Conservation (phyloP, 2,888 invertebrate species). For the Oscheius sp. region DNA sequence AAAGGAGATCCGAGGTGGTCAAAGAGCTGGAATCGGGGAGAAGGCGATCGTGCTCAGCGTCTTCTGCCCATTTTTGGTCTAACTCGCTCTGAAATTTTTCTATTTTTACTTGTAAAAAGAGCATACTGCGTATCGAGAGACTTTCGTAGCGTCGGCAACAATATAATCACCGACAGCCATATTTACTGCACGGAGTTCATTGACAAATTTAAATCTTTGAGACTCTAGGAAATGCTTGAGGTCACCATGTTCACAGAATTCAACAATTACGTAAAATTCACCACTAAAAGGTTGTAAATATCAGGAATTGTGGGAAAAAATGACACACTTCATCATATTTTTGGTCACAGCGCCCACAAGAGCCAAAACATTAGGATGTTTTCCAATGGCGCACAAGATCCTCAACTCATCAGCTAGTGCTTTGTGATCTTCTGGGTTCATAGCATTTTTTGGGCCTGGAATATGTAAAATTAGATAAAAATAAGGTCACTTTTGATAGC, state of each 20-base stretch:
- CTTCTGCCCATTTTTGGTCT: not conserved
- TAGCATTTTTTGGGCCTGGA: not conserved
- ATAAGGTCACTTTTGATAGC: conserved; percentile 51
- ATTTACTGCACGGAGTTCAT: too few species aligned
- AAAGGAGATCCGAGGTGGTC: conserved; percentile 81
- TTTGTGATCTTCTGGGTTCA: conserved; percentile 39
- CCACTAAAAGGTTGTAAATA: conserved; percentile 41
- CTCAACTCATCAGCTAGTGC: conserved; percentile 56
- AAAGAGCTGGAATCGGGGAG: conserved; percentile 1
- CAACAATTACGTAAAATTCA: conserved; percentile 47
- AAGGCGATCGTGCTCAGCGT: not conserved
- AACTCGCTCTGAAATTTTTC: not conserved
- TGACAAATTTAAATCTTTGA: conserved; percentile 15
- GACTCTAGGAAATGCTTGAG: conserved; percentile 39
- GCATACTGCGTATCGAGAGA: conserved; percentile 32
- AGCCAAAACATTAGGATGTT: conserved; percentile 55
- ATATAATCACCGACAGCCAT: too few species aligned
- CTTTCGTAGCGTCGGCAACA: not conserved
- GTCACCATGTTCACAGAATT: conserved; percentile 48
- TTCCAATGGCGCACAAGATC: conserved; percentile 53
- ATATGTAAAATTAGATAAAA: conserved; percentile 9
- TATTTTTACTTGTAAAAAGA: not conserved
- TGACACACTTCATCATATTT: conserved; percentile 46
- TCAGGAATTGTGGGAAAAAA: not conserved
- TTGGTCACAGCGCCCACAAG: conserved; percentile 54